These are phyloP conservation scores for Mobula hypostoma DNA, from an alignment of 2,113 vertebrate species.

Conservation along the genomic window DNA sequence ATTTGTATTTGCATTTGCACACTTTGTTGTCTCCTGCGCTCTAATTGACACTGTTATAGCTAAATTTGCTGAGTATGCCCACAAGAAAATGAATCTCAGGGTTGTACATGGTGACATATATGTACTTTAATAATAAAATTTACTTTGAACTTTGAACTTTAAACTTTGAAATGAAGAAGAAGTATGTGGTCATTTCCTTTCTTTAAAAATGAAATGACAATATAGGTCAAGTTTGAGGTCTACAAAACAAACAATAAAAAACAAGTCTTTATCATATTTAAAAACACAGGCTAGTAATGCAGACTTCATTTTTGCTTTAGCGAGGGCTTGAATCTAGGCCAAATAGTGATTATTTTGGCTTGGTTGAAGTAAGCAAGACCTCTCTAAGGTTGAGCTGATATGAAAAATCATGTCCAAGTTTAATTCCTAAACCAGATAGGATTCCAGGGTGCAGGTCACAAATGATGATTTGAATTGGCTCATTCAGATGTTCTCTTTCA, in stretches of 20 bases:
- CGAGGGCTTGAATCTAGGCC: no score
- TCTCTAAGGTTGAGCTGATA: not conserved
- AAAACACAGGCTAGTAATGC: not conserved
- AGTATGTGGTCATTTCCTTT: not conserved
- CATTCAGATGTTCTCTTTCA: not conserved
- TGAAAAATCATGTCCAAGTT: not conserved
- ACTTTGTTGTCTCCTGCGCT: no score
- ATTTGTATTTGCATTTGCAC: no score
- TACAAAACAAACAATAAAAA: not conserved
- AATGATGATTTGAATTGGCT: not conserved
- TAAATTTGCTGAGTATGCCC: no score
- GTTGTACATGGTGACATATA: no score
- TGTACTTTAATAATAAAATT: no score
- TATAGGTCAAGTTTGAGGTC: not conserved
- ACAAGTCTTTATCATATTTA: not conserved
- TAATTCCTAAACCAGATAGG: no score
- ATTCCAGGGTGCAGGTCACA: not conserved
- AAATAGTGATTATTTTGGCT: not conserved
- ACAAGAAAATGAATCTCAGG: no score
- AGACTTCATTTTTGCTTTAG: not conserved
- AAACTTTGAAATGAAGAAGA: not conserved
- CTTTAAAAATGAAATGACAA: not conserved
- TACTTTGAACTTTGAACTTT: no score
- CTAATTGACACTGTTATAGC: no score
- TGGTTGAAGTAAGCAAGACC: not conserved